Conservation (phyloP, 2,113 vertebrate genomes). For the Ochotona princeps region DNA sequence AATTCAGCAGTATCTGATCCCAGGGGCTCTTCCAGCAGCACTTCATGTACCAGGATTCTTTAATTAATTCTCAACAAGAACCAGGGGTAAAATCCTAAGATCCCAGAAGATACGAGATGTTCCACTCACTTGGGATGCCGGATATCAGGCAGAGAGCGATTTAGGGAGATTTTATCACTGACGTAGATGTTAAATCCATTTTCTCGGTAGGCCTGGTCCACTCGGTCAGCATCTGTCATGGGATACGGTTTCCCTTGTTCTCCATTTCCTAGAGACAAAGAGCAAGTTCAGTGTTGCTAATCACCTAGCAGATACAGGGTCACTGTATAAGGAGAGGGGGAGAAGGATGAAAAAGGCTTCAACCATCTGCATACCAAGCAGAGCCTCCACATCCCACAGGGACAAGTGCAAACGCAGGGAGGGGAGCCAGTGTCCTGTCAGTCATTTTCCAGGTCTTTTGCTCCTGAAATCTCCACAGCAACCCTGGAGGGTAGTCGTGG, state of each 20-base stretch:
- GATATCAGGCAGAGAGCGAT: slow-evolving; percentile 98
- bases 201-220: slow-evolving; percentile 97
- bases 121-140: slow-evolving; percentile 95
- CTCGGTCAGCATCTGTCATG: slow-evolving; percentile 92
- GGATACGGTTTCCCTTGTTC: slow-evolving; percentile 96
- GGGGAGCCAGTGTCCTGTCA: background rate
- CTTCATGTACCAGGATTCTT: background rate
- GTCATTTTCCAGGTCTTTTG: background rate
- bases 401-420: background rate
- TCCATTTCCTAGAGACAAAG: slow-evolving; percentile 90
- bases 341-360: background rate
- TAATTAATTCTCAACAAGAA: slow-evolving; percentile 2
- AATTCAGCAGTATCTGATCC: background rate
- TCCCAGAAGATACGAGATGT: slow-evolving; percentile 28
- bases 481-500: background rate
- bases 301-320: background rate
- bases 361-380: background rate
- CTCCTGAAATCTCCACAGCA: background rate
- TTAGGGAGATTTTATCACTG: slow-evolving; percentile 96
- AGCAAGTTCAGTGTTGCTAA: slow-evolving; percentile 67
- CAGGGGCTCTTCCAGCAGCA: accelerated
- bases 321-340: background rate
- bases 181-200: slow-evolving; percentile 99
- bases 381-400: background rate
- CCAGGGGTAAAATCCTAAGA: background rate